phyloP scores from a whole-genome alignment of 2,797 vertebrate genomes.

The Cynopterus sphinx region DNA sequence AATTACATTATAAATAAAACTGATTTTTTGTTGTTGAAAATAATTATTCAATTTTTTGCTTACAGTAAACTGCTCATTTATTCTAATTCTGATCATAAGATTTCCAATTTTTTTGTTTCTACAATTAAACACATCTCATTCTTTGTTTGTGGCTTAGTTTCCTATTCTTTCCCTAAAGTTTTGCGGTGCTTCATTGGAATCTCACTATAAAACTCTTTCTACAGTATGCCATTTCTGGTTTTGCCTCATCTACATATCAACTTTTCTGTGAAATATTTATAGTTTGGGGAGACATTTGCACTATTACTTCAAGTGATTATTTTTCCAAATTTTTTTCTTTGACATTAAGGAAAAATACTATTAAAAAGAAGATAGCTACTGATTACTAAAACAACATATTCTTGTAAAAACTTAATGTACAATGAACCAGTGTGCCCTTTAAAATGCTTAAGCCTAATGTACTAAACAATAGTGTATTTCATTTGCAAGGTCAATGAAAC shows the following conservation, averaged over 20 bases:
- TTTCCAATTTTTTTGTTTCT: neutral
- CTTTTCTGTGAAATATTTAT: neutral
- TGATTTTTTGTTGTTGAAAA: neutral
- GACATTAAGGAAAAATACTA: neutral
- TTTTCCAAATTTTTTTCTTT: neutral
- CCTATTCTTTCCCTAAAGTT: neutral
- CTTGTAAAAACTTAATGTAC: neutral
- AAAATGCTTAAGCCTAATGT: neutral
- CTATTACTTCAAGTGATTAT: neutral
- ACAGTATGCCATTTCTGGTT: neutral
- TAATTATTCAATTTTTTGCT: neutral
- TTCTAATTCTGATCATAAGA: neutral
- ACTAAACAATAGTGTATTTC: neutral
- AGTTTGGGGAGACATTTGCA: neutral
- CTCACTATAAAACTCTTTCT: neutral
- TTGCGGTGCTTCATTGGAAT: neutral
- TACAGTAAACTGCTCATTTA: neutral
- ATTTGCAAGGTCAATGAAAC: neutral
- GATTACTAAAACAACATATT: neutral
- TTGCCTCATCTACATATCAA: neutral
- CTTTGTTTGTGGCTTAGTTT: neutral
- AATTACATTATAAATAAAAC: neutral
- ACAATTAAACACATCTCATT: neutral
- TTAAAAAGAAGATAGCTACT: neutral
- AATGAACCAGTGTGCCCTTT: neutral